A percentile compares a stretch with the other conserved stretches of the same genome.
These are phyloP conservation scores for Sitodiplosis mosellana DNA, from an alignment of 1,140 invertebrate genomes.

Conservation along the genomic window DNA sequence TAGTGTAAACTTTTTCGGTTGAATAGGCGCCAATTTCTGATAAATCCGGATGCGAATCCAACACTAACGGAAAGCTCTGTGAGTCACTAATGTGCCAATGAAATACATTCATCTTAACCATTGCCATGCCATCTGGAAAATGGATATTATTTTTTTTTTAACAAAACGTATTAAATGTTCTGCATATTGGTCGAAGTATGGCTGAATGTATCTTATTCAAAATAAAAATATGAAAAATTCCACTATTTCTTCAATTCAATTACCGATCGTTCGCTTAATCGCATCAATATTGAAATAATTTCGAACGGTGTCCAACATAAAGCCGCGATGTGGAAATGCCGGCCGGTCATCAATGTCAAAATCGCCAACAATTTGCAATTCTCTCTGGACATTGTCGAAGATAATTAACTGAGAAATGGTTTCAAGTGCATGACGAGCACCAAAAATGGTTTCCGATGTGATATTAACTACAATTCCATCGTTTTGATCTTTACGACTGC, in stretches of 20 bases:
- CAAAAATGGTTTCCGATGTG: slow-evolving; percentile 40
- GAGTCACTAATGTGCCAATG: slow-evolving; percentile 76
- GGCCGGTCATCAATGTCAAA: slow-evolving; percentile 42
- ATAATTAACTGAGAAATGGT: slow-evolving; percentile 51
- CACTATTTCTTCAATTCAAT: background rate
- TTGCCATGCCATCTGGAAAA: slow-evolving; percentile 51
- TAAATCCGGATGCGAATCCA: slow-evolving; percentile 51
- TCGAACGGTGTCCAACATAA: slow-evolving; percentile 50
- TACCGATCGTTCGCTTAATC: slow-evolving; percentile 43
- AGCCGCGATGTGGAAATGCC: slow-evolving; percentile 45
- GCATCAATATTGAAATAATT: slow-evolving; percentile 43
- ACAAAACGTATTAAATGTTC: too few relatives aligned
- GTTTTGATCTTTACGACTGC: slow-evolving; percentile 25
- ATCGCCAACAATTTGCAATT: slow-evolving; percentile 32
- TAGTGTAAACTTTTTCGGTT: slow-evolving; percentile 46
- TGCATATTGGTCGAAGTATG: too few relatives aligned
- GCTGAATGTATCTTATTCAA: too few relatives aligned
- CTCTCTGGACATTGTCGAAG: slow-evolving; percentile 37
- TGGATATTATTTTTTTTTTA: too few relatives aligned
- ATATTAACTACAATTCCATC: slow-evolving; percentile 36
- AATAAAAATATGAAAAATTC: too few relatives aligned
- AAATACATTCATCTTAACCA: slow-evolving; percentile 64
- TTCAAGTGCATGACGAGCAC: slow-evolving; percentile 48
- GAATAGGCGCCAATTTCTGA: slow-evolving; percentile 47
- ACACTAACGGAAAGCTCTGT: slow-evolving; percentile 67